Conservation (phyloP, 1,140 invertebrate genomes). For the Idris sp. region DNA sequence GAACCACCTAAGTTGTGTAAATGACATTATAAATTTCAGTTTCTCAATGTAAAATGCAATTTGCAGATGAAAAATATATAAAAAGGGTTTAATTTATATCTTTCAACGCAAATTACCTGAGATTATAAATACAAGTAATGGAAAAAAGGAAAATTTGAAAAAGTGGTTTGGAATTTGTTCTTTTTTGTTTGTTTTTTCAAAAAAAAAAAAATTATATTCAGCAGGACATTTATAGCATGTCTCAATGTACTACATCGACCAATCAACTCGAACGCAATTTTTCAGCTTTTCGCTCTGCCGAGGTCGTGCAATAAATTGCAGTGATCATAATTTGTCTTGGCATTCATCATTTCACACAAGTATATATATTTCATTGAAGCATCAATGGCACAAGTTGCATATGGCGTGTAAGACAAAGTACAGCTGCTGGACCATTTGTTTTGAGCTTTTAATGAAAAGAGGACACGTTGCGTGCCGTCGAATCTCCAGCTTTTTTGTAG, state of each 20-base stretch:
- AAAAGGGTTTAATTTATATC: too few species aligned
- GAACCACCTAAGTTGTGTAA: too few species aligned
- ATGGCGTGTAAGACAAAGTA: slow-evolving; percentile 29
- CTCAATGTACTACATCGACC: slow-evolving; percentile 8
- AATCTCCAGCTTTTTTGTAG: too few species aligned
- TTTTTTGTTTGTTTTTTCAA: too few species aligned
- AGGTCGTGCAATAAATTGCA: slow-evolving; percentile 41
- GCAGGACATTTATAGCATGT: background rate
- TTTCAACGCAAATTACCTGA: too few species aligned
- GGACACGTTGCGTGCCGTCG: background rate
- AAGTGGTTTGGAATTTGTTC: too few species aligned
- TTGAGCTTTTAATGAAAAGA: slow-evolving; percentile 22
- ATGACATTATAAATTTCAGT: too few species aligned
- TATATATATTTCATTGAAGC: slow-evolving; percentile 39
- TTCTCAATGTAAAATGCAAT: too few species aligned
- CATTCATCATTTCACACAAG: slow-evolving; percentile 45
- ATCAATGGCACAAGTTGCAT: slow-evolving; percentile 36
- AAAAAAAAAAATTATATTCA: background rate
- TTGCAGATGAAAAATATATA: too few species aligned
- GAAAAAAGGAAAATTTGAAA: too few species aligned
- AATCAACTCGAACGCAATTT: slow-evolving; percentile 12
- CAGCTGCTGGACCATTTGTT: slow-evolving; percentile 37
- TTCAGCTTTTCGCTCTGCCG: slow-evolving; percentile 17
- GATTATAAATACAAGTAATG: too few species aligned
- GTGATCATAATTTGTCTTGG: slow-evolving; percentile 47